phyloP scores from a whole-genome alignment of 1,140 invertebrate species.

The Carcinoscorpius rotundicauda region DNA sequence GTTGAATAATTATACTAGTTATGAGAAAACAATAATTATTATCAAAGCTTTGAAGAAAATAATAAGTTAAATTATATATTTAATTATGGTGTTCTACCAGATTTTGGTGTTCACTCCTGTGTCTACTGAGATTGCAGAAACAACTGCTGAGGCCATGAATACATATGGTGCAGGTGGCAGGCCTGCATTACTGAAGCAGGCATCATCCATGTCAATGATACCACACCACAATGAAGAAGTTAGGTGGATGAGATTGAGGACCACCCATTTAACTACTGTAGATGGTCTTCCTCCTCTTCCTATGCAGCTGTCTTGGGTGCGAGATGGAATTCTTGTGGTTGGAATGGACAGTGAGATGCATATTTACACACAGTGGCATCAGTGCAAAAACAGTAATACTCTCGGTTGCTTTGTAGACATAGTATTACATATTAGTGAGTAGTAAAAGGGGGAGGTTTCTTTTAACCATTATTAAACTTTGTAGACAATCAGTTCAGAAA shows the following conservation, averaged over 20 bases:
- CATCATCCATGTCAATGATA: conserved; percentile 68
- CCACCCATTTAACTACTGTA: conserved; percentile 81
- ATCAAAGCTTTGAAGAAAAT: no score
- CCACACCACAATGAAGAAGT: conserved; percentile 44
- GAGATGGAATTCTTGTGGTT: conserved; percentile 92
- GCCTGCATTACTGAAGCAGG: conserved; percentile 62
- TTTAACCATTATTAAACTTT: no score
- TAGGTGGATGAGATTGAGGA: conserved; percentile 84
- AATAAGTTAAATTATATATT: not conserved
- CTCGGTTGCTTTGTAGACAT: no score
- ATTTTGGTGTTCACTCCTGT: conserved; percentile 30
- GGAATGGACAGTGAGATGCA: conserved; percentile 99
- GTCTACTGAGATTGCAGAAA: conserved; percentile 70
- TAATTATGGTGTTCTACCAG: conserved; percentile 7
- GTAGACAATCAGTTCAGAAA: no score
- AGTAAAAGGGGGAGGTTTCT: no score
- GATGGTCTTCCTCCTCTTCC: conserved; percentile 91
- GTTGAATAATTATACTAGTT: no score
- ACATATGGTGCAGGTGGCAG: conserved; percentile 53
- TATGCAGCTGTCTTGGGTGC: conserved; percentile 97
- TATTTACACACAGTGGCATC: conserved; percentile 90
- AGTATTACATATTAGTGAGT: no score
- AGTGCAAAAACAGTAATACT: not conserved
- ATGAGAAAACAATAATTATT: no score
- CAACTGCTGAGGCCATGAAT: conserved; percentile 77